Percentiles rank a stretch among this genome's conserved stretches.
Evolutionary conservation across 2,888 invertebrate genomes (phyloP).

Genomic region (Phanerotoma sp.): DNA sequence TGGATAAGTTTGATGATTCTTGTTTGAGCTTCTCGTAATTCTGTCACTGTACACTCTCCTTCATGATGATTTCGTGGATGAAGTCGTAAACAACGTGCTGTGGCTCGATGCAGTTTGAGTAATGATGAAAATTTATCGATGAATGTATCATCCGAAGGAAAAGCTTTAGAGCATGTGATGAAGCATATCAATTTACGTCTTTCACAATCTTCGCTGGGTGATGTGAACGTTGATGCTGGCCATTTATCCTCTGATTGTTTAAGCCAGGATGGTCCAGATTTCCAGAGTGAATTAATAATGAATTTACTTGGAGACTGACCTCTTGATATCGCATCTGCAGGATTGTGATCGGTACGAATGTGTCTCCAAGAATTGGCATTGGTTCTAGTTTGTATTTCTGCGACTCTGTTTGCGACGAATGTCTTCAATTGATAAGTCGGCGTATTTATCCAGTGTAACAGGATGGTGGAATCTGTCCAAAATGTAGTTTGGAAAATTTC

Average conservation of each 20-base stretch:
- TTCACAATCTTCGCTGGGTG: not conserved
- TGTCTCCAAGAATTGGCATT: conserved; percentile 22
- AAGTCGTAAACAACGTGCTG: too few species aligned
- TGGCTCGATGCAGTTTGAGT: too few species aligned
- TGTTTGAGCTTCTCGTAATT: too few species aligned
- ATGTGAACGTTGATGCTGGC: not conserved
- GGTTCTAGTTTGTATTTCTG: conserved; percentile 21
- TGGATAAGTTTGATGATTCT: too few species aligned
- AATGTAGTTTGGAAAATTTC: not conserved
- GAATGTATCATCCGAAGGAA: not conserved
- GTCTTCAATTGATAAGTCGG: conserved; percentile 16
- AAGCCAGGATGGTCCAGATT: conserved; percentile 23
- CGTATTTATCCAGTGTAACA: conserved; percentile 25
- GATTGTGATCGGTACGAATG: conserved; percentile 28
- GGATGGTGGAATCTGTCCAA: conserved; percentile 24
- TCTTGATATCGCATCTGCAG: conserved; percentile 33
- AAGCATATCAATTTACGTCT: not conserved
- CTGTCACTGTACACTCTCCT: too few species aligned
- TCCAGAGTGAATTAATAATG: conserved; percentile 16
- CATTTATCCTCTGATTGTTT: not conserved
- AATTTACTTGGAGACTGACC: conserved; percentile 26
- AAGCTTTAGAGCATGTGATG: not conserved
- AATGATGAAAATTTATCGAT: not conserved
- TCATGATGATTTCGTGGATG: too few species aligned
- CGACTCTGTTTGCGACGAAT: conserved; percentile 28